Percentiles rank a stretch among this genome's conserved stretches.
Evolutionary conservation across 2,888 invertebrate genomes (phyloP).

Genomic region (Cheilosia soror): DNA sequence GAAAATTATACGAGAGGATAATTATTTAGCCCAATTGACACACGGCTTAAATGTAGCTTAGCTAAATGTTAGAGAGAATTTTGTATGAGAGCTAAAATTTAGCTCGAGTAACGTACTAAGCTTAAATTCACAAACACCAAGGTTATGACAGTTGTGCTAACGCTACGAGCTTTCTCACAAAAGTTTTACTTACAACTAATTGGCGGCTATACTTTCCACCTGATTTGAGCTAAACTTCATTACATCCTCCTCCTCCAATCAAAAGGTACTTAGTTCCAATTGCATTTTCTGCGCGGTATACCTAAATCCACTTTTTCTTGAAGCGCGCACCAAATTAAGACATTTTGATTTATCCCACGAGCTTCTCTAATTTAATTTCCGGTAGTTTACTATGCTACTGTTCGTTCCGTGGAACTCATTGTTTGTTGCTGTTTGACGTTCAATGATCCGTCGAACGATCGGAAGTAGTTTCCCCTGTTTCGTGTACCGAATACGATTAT

Average conservation of each 20-base stretch:
- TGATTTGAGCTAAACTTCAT: too few relatives aligned
- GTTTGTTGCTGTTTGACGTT: conserved; percentile 39
- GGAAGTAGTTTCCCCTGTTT: conserved; percentile 60
- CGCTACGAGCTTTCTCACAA: neutral
- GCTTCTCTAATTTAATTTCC: conserved; percentile 68
- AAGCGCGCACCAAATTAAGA: conserved; percentile 49
- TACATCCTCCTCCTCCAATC: conserved; percentile 8
- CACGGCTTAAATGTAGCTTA: too few relatives aligned
- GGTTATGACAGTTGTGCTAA: too few relatives aligned
- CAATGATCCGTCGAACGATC: conserved; percentile 58
- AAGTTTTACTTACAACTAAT: conserved; percentile 6
- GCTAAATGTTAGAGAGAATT: too few relatives aligned
- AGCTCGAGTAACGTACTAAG: too few relatives aligned
- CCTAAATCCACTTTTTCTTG: conserved; percentile 16
- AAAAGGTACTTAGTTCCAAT: conserved; percentile 41
- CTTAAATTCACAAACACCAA: too few relatives aligned
- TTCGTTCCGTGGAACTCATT: conserved; percentile 36
- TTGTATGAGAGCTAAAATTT: too few relatives aligned
- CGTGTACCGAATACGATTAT: conserved; percentile 58
- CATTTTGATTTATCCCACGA: conserved; percentile 56
- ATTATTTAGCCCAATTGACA: too few relatives aligned
- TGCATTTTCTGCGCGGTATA: conserved; percentile 13
- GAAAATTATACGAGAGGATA: too few relatives aligned
- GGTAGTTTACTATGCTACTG: conserved; percentile 36
- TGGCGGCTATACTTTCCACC: conserved; percentile 7